These are phyloP conservation scores for Berghia stephanieae DNA, from an alignment of 1,140 invertebrate genomes.

Conservation along the genomic window DNA sequence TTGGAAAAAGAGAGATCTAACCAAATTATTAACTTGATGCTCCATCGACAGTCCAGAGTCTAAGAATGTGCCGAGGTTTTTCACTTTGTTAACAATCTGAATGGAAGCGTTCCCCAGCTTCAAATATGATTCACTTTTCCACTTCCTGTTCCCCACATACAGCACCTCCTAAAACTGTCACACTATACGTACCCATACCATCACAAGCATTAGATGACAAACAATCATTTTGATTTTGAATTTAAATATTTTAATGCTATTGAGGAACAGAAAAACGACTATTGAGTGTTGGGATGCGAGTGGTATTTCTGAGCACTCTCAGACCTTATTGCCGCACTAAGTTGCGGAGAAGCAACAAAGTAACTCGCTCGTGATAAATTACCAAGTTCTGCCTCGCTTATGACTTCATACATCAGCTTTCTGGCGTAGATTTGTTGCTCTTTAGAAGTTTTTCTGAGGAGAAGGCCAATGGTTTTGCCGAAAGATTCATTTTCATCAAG, in stretches of 20 bases:
- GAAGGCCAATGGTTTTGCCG: slow-evolving; percentile 1
- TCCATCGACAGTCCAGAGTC: too few species aligned
- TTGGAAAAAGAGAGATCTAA: too few species aligned
- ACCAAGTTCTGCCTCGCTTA: not conserved
- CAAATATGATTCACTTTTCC: too few species aligned
- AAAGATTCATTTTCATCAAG: slow-evolving; percentile 14
- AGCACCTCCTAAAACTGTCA: too few species aligned
- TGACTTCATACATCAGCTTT: slow-evolving; percentile 8
- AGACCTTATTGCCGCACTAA: not conserved
- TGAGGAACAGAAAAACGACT: not conserved
- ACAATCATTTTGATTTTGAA: not conserved
- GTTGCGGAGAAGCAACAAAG: not conserved
- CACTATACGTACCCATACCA: not conserved
- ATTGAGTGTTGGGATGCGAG: not conserved
- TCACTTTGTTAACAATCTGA: too few species aligned
- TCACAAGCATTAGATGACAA: not conserved
- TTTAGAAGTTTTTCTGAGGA: slow-evolving; percentile 15
- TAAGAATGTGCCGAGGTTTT: too few species aligned
- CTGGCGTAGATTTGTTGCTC: slow-evolving; percentile 15
- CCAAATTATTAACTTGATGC: too few species aligned
- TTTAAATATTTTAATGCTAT: not conserved
- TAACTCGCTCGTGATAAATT: slow-evolving; percentile 9
- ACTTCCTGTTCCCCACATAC: too few species aligned
- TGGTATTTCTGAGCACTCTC: not conserved
- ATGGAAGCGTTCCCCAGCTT: too few species aligned